A percentile compares a stretch with the other conserved stretches of the same genome.
These are phyloP conservation scores for Babyrousa celebensis DNA, from an alignment of 2,797 vertebrate species.

Conservation along the genomic window DNA sequence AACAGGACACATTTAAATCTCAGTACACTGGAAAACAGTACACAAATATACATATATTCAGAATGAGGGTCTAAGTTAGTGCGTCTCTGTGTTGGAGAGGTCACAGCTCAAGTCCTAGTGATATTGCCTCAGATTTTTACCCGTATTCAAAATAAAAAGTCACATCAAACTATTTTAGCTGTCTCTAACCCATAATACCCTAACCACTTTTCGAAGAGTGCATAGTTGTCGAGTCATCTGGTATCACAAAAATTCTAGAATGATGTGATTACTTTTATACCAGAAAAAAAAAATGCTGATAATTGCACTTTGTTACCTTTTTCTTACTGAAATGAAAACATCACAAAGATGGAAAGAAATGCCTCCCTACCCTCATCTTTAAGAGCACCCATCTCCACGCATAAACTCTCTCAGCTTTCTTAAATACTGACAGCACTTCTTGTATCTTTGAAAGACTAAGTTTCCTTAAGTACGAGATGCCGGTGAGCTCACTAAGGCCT, in stretches of 20 bases:
- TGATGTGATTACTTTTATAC: conserved; percentile 89
- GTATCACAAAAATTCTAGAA: conserved; percentile 87
- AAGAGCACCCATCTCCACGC: conserved; percentile 94
- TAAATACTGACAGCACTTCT: conserved; percentile 93
- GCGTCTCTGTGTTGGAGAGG: conserved; percentile 84
- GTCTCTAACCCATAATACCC: conserved; percentile 88
- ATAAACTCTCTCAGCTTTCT: conserved; percentile 93
- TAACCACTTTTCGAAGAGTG: conserved; percentile 90
- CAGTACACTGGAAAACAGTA: conserved; percentile 86
- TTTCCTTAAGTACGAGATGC: conserved; percentile 87
- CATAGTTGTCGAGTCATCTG: conserved; percentile 91
- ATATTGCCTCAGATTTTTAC: conserved; percentile 94
- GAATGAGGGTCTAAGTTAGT: conserved; percentile 88
- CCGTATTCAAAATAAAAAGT: conserved; percentile 92
- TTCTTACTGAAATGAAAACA: conserved; percentile 95
- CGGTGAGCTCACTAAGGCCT: conserved; percentile 89
- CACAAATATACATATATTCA: conserved; percentile 86
- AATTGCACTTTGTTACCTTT: conserved; percentile 99
- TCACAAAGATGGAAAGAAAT: conserved; percentile 93
- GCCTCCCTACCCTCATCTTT: conserved; percentile 93
- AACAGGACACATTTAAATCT: conserved; percentile 88
- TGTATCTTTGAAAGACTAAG: conserved; percentile 86
- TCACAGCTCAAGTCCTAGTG: conserved; percentile 88
- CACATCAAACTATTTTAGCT: conserved; percentile 88
- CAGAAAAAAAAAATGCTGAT: conserved; percentile 93